Evolutionary conservation across 64 coral and sea anemone species (phyloP), one percentile per base, ranked within the genome.

Genomic region (Stichodactyla mertensii): DNA sequence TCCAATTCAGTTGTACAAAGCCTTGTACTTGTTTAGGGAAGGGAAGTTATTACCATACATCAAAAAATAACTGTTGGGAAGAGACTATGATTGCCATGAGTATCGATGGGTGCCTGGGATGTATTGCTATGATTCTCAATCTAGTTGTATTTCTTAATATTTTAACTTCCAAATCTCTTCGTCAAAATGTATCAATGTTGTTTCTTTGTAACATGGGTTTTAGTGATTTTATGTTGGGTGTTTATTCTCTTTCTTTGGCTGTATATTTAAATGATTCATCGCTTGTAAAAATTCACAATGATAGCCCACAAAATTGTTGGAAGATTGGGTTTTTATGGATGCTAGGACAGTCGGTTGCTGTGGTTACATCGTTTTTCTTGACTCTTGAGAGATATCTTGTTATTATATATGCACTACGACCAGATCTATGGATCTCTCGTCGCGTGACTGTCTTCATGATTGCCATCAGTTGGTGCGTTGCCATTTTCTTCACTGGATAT

Each of bases 351-450:
- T 9, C 51, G 51, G 22, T 51, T 79, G 27, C 77, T 52, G 24
- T 79, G 7, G 10, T 79, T 9, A 45, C 77, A 18, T 51, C 77
- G 51, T 79, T 79, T 52, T 51, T 51, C 14, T 79, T 79, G 28
- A 79, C 77, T 51, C 77, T 79, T 51, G 77, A 79, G 51, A 36
- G 77, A 79, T 79, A 79, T 52, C 16, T 79, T 16, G 77, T 79
- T 15, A 36, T 79, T 16, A 18, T 79, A 7, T 79, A 51, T 18
- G 12, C 31, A 51, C 12, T 79, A 52, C 27, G 51, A 52, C 77
- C 28, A 51, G 77, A 79, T 7, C 4, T 79, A 51, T 51, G 77
- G 22, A 79, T 79, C 14, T 45, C 77, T 15, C 77, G 51, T 79
- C 77, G 51, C 4, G 12, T 79, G 27, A 18, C 28, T 16, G 27